Evolutionary conservation across 2,113 vertebrate genomes (phyloP).

Genomic region (Hucho hucho): DNA sequence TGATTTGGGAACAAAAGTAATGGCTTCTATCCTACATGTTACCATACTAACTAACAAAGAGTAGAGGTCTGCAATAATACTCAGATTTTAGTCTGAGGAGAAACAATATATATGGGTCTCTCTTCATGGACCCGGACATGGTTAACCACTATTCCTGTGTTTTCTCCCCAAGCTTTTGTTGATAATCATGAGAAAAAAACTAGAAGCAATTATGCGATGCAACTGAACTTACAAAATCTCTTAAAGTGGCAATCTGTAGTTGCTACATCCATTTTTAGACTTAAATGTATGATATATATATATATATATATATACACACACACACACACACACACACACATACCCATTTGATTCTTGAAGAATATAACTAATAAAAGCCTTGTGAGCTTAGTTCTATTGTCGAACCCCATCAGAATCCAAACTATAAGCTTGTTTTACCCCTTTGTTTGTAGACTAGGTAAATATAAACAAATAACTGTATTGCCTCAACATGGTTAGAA

Average conservation of each 20-base stretch:
- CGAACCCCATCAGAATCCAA: no score
- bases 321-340: no score
- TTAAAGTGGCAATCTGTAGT: not conserved
- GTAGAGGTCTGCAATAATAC: conserved; percentile 38
- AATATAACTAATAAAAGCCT: no score
- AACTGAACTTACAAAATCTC: conserved; percentile 11
- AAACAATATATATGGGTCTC: conserved; percentile 34
- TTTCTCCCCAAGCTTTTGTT: not conserved
- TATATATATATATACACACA: no score
- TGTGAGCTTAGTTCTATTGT: no score
- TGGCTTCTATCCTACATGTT: conserved; percentile 19
- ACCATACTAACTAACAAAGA: conserved; percentile 28
- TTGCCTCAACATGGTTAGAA: no score
- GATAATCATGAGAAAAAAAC: not conserved
- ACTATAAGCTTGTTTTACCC: no score
- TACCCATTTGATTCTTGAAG: no score
- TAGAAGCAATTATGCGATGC: not conserved
- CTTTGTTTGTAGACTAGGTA: no score
- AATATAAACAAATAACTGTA: no score
- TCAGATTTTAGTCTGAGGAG: conserved; percentile 7
- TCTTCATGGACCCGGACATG: conserved; percentile 17
- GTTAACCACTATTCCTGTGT: conserved; percentile 31
- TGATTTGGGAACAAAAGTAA: conserved; percentile 21
- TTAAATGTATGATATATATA: no score
- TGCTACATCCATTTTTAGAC: no score